Percentiles rank a stretch among this genome's conserved stretches.
Evolutionary conservation across 2,113 vertebrate species (phyloP).

Genomic region (Eulemur macaco): DNA sequence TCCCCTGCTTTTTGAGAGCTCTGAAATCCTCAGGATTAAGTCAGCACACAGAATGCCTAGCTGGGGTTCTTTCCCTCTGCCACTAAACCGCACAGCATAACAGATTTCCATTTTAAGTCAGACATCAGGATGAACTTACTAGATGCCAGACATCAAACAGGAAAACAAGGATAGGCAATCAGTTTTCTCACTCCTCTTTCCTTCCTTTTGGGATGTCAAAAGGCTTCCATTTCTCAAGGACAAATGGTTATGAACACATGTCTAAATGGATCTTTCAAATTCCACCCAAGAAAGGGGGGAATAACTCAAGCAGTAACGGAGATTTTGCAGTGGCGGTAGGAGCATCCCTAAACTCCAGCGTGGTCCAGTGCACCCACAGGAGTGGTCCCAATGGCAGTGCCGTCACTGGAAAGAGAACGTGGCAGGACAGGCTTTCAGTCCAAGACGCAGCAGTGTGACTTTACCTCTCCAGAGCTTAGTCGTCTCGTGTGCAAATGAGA

Average conservation of each 20-base stretch:
- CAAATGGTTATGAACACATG: not conserved
- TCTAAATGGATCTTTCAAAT: not conserved
- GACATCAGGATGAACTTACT: not conserved
- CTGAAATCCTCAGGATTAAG: not conserved
- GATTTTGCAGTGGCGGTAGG: not conserved
- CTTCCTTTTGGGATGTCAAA: not conserved
- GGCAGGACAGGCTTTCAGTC: not conserved
- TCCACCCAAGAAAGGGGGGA: not conserved
- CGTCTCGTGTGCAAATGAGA: not conserved
- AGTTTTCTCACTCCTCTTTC: not conserved
- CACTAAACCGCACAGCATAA: not conserved
- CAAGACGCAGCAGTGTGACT: not conserved
- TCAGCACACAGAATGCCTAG: not conserved
- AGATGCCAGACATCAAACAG: not conserved
- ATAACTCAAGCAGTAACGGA: not conserved
- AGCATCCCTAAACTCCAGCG: not conserved
- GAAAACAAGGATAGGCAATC: not conserved
- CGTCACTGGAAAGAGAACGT: not conserved
- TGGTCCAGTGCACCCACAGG: not conserved
- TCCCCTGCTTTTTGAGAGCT: not conserved
- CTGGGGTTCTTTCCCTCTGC: not conserved
- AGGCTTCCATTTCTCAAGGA: not conserved
- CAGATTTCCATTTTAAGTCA: not conserved
- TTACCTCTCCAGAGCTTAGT: not conserved
- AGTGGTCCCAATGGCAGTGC: not conserved